Conservation (phyloP, 2,888 invertebrate genomes). For the Pyrocoelia pectoralis region DNA sequence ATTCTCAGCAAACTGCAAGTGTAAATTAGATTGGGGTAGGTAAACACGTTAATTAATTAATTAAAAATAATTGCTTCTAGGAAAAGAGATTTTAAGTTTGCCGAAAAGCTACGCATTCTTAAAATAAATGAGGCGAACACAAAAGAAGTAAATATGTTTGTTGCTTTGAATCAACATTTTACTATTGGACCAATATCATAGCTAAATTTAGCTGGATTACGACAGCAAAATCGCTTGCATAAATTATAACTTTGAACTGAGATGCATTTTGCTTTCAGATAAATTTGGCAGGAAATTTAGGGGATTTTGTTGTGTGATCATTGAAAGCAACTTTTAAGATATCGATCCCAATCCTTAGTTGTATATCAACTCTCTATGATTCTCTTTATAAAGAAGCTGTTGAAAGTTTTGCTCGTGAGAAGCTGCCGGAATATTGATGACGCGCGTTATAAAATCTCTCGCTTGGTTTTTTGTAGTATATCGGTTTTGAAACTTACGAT, state of each 20-base stretch:
- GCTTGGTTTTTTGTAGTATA: background rate
- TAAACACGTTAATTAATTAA: no score
- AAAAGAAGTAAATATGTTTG: slow-evolving; percentile 9
- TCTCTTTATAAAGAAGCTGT: slow-evolving; percentile 26
- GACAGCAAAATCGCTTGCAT: no score
- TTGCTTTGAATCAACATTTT: background rate
- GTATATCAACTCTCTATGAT: slow-evolving; percentile 18
- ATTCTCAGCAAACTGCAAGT: no score
- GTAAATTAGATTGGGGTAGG: no score
- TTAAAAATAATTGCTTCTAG: no score
- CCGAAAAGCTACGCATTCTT: background rate
- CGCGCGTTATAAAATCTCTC: slow-evolving; percentile 8
- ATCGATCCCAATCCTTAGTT: slow-evolving; percentile 19
- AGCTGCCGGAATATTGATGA: slow-evolving; percentile 26
- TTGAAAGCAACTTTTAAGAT: slow-evolving; percentile 15
- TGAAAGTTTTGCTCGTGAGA: slow-evolving; percentile 24
- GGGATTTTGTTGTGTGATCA: background rate
- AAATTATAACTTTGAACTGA: no score
- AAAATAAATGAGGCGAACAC: slow-evolving; percentile 1
- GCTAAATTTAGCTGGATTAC: no score
- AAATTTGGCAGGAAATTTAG: no score
- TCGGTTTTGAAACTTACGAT: no score
- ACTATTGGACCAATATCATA: no score
- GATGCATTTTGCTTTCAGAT: no score
- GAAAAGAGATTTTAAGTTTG: no score